Evolutionary conservation across 2,888 invertebrate genomes (phyloP).

Genomic region (Tenthredo scrophulariae): DNA sequence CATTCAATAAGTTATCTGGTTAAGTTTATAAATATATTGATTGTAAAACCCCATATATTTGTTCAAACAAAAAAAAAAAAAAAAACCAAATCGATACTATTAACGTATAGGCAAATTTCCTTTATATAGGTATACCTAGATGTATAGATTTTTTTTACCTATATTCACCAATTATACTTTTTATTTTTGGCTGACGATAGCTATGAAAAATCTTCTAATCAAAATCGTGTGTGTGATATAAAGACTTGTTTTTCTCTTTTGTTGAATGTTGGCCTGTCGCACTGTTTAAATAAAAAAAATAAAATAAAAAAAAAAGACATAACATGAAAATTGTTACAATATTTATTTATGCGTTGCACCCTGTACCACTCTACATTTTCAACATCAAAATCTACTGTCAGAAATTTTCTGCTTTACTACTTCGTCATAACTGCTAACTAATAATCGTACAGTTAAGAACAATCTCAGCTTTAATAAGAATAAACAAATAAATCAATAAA

Average conservation of each 20-base stretch:
- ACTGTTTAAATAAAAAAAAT: constrained; percentile 63
- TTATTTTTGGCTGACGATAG: constrained; percentile 23
- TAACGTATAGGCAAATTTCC: constrained; percentile 24
- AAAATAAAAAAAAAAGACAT: constrained; percentile 32
- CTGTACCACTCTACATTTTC: not conserved
- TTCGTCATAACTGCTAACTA: not conserved
- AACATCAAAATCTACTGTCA: not conserved
- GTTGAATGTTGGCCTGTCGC: constrained; percentile 64
- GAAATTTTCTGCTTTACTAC: not conserved
- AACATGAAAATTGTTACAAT: not conserved
- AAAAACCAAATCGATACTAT: constrained; percentile 16
- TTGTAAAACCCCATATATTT: constrained; percentile 37
- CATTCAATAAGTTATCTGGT: constrained; percentile 13
- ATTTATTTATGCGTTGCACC: not conserved
- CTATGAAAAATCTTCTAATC: constrained; percentile 37
- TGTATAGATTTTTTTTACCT: constrained; percentile 22
- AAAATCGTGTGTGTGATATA: constrained; percentile 53
- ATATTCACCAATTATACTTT: constrained; percentile 37
- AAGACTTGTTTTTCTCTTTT: constrained; percentile 56
- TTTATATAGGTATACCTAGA: constrained; percentile 4
- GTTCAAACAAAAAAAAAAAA: not conserved
- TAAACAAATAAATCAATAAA: not conserved
- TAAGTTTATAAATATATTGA: constrained; percentile 43
- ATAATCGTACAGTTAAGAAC: too few relatives aligned
- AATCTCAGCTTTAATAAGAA: not conserved